phyloP scores from a whole-genome alignment of 2,888 invertebrate species.

The Taphrorychus bicolor region DNA sequence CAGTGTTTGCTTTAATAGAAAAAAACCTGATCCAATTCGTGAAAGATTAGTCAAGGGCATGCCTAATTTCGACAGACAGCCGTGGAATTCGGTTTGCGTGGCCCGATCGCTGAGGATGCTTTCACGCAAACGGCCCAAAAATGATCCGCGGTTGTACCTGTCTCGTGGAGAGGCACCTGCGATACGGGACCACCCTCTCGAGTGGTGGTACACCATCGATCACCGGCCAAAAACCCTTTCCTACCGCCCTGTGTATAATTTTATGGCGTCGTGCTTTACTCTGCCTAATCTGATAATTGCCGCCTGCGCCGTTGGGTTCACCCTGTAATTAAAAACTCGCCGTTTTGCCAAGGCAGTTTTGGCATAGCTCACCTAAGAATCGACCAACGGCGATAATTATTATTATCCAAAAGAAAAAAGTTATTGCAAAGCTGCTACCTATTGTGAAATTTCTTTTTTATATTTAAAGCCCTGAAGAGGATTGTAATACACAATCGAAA shows the following conservation, averaged over 20 bases:
- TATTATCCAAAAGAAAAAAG: no score
- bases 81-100: slow-evolving; percentile 17
- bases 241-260: background rate
- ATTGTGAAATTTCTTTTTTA: no score
- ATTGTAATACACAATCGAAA: no score
- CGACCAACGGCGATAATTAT: no score
- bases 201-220: background rate
- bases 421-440: no score
- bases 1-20: background rate
- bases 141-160: background rate
- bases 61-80: slow-evolving; percentile 10
- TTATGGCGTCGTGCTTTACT: background rate
- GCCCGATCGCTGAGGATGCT: background rate
- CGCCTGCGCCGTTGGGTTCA: background rate
- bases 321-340: background rate
- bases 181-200: background rate
- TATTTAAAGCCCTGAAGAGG: no score
- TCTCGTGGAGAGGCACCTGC: background rate
- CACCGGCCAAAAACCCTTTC: background rate
- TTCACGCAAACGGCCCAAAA: background rate
- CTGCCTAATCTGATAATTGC: slow-evolving; percentile 2
- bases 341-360: background rate
- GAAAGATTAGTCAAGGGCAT: background rate
- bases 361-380: no score
- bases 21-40: background rate